Conservation (phyloP, 2,888 invertebrate genomes). For the Lottia scabra region DNA sequence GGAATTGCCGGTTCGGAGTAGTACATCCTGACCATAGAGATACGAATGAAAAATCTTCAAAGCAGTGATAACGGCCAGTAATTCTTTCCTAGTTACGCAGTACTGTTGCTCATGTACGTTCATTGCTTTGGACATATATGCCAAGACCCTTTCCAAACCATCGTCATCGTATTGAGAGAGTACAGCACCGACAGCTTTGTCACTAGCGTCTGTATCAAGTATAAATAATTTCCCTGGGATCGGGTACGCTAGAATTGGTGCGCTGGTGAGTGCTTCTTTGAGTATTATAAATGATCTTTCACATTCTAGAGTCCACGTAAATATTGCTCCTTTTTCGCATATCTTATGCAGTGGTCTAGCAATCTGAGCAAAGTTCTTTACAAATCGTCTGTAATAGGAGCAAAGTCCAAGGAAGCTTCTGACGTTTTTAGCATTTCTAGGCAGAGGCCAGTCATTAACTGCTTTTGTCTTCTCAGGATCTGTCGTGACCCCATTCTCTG, state of each 20-base stretch:
- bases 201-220: conserved; percentile 5
- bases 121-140: conserved; percentile 6
- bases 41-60: conserved; percentile 12
- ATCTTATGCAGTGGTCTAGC: conserved; percentile 13
- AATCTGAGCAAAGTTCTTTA: conserved; percentile 8
- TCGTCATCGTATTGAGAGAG: conserved; percentile 2
- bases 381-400: conserved; percentile 8
- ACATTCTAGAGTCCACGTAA: conserved; percentile 21
- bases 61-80: conserved; percentile 8
- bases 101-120: conserved; percentile 9
- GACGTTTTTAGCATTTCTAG: conserved; percentile 6
- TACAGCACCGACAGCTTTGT: conserved; percentile 4
- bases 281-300: conserved; percentile 19
- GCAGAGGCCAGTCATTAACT: neutral
- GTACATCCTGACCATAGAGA: conserved; percentile 13
- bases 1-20: conserved; percentile 9
- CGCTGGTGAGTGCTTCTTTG: conserved; percentile 15
- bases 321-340: conserved; percentile 15
- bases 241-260: conserved; percentile 1
- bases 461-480: conserved; percentile 10
- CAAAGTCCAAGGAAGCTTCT: conserved; percentile 12
- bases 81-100: conserved; percentile 14
- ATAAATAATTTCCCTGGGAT: neutral
- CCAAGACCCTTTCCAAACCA: conserved; percentile 3
- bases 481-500: neutral